A percentile compares a stretch with the other conserved stretches of the same genome.
Evolutionary conservation across 2,888 invertebrate species (phyloP).

Genomic region (Phaonia tiefii): DNA sequence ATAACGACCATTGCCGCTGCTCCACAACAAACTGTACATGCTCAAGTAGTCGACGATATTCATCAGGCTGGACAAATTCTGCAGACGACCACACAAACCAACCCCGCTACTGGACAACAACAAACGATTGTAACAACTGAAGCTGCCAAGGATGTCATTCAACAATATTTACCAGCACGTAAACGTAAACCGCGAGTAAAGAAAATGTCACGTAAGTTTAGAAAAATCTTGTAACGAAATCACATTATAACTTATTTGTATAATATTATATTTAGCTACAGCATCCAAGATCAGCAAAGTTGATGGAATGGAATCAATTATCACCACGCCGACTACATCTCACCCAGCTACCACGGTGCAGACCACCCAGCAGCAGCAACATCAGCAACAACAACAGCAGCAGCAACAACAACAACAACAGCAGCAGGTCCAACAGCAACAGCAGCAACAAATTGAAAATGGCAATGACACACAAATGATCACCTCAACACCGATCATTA

Average conservation of each 20-base stretch:
- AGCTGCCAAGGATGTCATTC: constrained; percentile 80
- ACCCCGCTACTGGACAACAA: constrained; percentile 74
- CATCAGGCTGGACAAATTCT: constrained; percentile 79
- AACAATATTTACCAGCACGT: constrained; percentile 82
- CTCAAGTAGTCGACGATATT: constrained; percentile 80
- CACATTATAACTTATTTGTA: no score
- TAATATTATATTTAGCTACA: constrained; percentile 73
- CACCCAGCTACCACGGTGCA: constrained; percentile 69
- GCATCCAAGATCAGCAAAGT: constrained; percentile 78
- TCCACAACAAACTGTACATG: constrained; percentile 80
- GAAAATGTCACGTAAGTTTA: constrained; percentile 79
- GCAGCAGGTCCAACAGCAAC: constrained; percentile 65
- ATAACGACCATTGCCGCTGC: constrained; percentile 80
- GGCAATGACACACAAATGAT: constrained; percentile 74
- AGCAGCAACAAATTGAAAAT: constrained; percentile 73
- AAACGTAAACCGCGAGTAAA: constrained; percentile 83
- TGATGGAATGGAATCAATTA: constrained; percentile 79
- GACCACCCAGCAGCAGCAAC: constrained; percentile 69
- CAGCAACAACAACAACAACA: constrained; percentile 63
- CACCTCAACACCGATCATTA: constrained; percentile 77
- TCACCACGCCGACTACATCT: constrained; percentile 77
- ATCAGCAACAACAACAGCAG: constrained; percentile 70
- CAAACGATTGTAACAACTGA: constrained; percentile 78
- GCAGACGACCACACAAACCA: constrained; percentile 76
- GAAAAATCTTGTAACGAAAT: not conserved